Percentiles rank a stretch among this genome's conserved stretches.
Conservation (phyloP, 2,888 invertebrate genomes). For the Amphipoea oculea region DNA sequence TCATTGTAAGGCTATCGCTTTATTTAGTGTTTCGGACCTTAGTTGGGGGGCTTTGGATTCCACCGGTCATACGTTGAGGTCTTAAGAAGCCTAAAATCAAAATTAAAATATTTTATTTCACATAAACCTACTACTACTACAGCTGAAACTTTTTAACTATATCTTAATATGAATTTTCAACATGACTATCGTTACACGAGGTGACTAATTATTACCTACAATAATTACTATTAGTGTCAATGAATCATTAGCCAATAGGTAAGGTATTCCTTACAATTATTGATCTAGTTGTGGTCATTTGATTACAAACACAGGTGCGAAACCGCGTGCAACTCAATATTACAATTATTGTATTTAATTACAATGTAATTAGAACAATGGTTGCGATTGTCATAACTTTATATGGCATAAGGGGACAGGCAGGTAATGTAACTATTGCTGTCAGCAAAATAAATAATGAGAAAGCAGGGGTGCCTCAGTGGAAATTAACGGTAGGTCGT, state of each 20-base stretch:
- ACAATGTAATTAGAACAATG: slow-evolving; percentile 58
- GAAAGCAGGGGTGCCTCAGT: neutral
- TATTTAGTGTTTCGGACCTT: neutral
- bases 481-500: neutral
- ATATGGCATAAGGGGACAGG: neutral
- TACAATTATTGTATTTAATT: slow-evolving; percentile 59
- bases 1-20: slow-evolving; percentile 16
- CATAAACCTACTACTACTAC: neutral
- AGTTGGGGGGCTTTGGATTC: neutral
- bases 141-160: neutral
- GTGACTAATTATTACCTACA: neutral
- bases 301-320: slow-evolving; percentile 60
- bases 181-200: neutral
- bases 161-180: neutral
- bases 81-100: neutral
- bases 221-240: slow-evolving; percentile 13
- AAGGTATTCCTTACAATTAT: slow-evolving; percentile 52
- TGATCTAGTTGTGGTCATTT: slow-evolving; percentile 59
- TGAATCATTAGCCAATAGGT: slow-evolving; percentile 38
- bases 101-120: no score
- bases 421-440: neutral
- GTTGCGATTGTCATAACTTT: neutral
- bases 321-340: slow-evolving; percentile 63
- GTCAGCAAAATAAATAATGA: neutral
- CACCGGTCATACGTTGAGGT: neutral